Evolutionary conservation across 2,888 invertebrate genomes (phyloP), one percentile per base, ranked within the genome.

Genomic region (Drosophila anomelani): DNA sequence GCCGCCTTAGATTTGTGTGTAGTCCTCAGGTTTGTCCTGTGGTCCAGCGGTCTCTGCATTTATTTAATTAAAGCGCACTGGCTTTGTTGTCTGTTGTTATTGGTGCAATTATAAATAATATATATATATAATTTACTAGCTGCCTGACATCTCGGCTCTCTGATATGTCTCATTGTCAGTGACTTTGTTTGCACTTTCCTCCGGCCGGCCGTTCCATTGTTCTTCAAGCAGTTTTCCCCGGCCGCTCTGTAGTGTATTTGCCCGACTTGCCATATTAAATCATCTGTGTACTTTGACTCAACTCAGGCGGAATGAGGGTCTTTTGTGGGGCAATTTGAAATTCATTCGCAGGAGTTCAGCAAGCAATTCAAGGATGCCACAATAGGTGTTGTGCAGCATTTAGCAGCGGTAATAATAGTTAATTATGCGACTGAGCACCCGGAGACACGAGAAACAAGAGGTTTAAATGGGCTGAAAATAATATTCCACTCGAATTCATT

Each of bases 71-170:
- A 79, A 79, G 76, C 55, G 36, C 56, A 51, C 49, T 54, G 51
- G 38, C 53, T 54, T 62, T 78, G 46, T 57, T 47, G 51, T 59
- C 41, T 70, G 55, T 59, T 77, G 56, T 59, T 77, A 57, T 66
- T 77, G 78, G 60, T 55, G 69, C 78, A 85, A 87, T 84, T 85
- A 84, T 82, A 80, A 78, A 85, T 85, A 85, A 85, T 87, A 80
- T 87, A 85, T 87, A 80, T 87, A 87, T 87, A 71, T 79, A 85
- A 87, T 87, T 79, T 72, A 76, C 62, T 74, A 64, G 64, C 39
- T 43, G 62, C 32, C 49, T 34, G 74, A 55, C 64, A 59, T 64
- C 46, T 47, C 36, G 44, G 39, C 23, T 38, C 51, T 41, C 43
- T 43, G 54, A 57, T 61, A 58, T 29, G 41, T 53, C 43, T 44